Conservation (phyloP, 2,888 invertebrate genomes). For the Thysanoteuthis rhombus region DNA sequence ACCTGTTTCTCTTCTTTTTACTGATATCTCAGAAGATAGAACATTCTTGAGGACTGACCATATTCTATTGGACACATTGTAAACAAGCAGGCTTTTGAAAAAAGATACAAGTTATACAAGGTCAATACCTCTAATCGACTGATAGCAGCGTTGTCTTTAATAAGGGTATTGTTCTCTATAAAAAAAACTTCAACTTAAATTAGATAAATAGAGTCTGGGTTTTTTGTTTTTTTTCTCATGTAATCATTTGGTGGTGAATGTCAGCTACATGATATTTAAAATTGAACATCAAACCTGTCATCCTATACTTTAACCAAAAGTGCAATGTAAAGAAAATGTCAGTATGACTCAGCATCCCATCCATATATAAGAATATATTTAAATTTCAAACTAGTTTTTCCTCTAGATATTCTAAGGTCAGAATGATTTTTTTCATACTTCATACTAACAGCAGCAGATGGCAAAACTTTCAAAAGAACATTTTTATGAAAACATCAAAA, state of each 20-base stretch:
- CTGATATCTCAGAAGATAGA: background rate
- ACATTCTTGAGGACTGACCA: background rate
- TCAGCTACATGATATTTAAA: background rate
- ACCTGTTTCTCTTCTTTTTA: background rate
- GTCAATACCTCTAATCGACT: background rate
- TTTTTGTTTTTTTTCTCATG: background rate
- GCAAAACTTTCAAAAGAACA: no score
- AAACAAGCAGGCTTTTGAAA: background rate
- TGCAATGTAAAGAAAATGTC: no score
- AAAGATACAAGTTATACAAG: background rate
- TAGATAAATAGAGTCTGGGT: background rate
- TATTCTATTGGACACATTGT: background rate
- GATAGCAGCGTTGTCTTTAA: background rate
- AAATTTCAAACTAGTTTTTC: no score
- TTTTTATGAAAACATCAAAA: no score
- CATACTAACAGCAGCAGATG: no score
- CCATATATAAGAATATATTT: no score
- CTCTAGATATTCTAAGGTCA: no score
- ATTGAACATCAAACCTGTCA: no score
- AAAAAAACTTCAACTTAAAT: no score
- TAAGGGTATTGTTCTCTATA: background rate
- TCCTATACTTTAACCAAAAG: no score
- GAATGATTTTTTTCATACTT: no score
- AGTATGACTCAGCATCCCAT: no score
- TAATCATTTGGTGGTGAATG: background rate